Base-by-base conservation (phyloP, 2,888 invertebrate species). In the Omphaloscelis lunosa region DNA sequence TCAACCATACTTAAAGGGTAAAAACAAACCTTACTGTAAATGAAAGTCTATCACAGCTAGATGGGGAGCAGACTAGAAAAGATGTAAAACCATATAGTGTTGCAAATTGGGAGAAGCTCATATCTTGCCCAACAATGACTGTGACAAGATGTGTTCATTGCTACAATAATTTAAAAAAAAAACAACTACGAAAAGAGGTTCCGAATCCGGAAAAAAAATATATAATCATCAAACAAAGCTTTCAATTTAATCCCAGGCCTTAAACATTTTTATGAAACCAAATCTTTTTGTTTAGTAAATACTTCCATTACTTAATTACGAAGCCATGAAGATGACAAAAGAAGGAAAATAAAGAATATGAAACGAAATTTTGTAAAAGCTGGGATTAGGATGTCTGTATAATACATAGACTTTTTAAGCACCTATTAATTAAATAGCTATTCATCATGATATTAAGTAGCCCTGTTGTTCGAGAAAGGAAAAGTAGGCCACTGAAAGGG, bases 251-350 rank as follows among this genome's bases (percentile, higher is more conserved):
- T 80, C 34, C 20, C 11, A 80, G 39, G 12, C 39, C 45, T 56
- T 9, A 48, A n/a, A 63, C 7, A 59, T 61, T 72, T 66, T 78
- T 59, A 67, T 41, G 8, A 53, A 61, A 82, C 39, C 29, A 41
- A 75, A 69, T 65, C 58, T 48, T 20, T 84, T 84, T 80, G 39
- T 51, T 53, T 56, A 6, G 12, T 62, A 56, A 84, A 72, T 65
- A 58, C 69, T 51, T 70, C n/a, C 58, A 70, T 82, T 74, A 74
- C 59, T 66, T 84, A 84, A 66, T 84, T 72, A 82, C 39, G 15
- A 82, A 80, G 29, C 61, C 34, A 39, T 20, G 17, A 45, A 39
- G 12, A 73, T 53, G 56, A 80, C 61, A 82, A 82, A 67, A 70
- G n/a, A 65, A 72, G 65, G 39, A 8, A 78, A 63, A 72, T 23